Conservation (phyloP, 2,888 invertebrate genomes). For the Fabriciana adippe region DNA sequence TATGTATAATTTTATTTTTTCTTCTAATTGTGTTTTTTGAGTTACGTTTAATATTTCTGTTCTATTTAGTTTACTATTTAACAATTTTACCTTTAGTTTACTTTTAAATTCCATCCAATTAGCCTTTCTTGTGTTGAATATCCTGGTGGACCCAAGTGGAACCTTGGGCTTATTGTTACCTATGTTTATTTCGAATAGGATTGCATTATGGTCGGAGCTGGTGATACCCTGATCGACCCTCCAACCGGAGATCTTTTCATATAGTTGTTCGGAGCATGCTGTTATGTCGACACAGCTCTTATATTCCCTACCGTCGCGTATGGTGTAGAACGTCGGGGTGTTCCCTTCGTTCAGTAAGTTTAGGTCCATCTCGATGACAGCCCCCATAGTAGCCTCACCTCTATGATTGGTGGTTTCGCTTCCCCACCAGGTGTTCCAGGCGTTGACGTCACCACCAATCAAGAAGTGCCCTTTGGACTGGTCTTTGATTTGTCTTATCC, state of each 20-base stretch:
- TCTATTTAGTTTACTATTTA: not conserved
- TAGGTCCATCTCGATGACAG: not conserved
- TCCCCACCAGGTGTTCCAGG: no score
- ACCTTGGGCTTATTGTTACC: no score
- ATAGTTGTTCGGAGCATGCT: not conserved
- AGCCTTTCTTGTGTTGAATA: not conserved
- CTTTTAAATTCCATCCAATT: not conserved
- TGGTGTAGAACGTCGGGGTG: no score
- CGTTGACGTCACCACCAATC: not conserved
- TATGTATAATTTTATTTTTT: no score
- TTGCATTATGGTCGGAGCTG: not conserved
- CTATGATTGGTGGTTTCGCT: not conserved
- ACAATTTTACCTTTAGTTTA: not conserved
- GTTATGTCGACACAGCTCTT: not conserved
- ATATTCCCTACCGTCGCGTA: no score
- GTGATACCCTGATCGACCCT: not conserved
- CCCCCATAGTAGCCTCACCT: not conserved
- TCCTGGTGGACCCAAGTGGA: not conserved
- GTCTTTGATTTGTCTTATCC: not conserved
- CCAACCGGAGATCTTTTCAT: not conserved
- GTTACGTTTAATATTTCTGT: not conserved
- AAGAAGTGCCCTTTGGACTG: no score
- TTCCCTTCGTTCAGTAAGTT: not conserved
- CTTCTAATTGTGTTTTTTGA: not conserved
- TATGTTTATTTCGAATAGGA: not conserved